Evolutionary conservation across 2,797 vertebrate species (phyloP), one percentile per base, ranked within the genome.

Genomic region (Nasua narica): DNA sequence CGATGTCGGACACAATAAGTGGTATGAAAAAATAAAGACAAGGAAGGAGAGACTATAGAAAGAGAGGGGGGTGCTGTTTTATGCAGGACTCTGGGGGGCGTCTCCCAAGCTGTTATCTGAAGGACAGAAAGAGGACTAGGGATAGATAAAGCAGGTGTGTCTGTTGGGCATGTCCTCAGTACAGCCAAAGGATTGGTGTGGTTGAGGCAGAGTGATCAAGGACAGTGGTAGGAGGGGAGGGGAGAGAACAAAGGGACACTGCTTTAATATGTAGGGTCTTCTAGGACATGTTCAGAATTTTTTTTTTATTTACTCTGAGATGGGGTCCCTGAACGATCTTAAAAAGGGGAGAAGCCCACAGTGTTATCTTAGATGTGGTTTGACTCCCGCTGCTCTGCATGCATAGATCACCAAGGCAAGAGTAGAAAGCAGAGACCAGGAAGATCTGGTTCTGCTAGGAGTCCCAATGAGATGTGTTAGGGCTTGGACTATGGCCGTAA

Each of bases 101-200:
- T 48, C 87, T 43, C n/a, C 35, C 56, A 35, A 35, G n/a, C 32
- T 32, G 16, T 5, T 3, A 8, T 5, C 3, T 6, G 32, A 69
- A 67, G 50, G 29, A 65, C 14, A 8, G 23, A 37, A 32, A 12
- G 7, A 69, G 8, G 1, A 1, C 3, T 0, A 0, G n/a, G 50
- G 10, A 8, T 7, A 9, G 4, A 4, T 32, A 13, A 72, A 78
- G 35, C 32, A 9, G 11, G 12, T n/a, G 16, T 3, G 15, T n/a
- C 27, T 5, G 40, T 10, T 11, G 48, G 27, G 7, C 10, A 7
- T 0, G 8, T 3, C 19, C 7, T 7, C 16, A 5, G 1, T 1
- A 2, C 7, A 19, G 32, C 48, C 16, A 52, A 60, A 29, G 76
- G 35, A 3, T 25, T 23, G 1, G 10, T 19, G 35, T 18, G 23